These are phyloP conservation scores for Drosophila conformis DNA, from an alignment of 2,888 invertebrate species.

Conservation along the genomic window DNA sequence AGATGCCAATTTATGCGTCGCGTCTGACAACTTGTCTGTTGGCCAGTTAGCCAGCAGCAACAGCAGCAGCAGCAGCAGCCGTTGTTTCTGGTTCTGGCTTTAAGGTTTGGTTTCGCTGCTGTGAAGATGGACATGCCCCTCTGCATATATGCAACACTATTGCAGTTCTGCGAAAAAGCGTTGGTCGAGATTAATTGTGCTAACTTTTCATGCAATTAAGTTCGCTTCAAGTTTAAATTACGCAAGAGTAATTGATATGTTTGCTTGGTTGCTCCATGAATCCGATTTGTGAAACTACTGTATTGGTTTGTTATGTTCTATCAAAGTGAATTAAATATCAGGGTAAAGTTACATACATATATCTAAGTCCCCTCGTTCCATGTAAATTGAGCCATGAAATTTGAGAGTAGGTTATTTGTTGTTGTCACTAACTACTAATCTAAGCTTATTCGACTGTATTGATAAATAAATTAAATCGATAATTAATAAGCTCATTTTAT, in stretches of 20 bases:
- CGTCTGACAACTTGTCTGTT: conserved; percentile 39
- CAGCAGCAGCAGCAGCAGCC: not conserved
- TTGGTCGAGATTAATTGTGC: not conserved
- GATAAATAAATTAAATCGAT: not conserved
- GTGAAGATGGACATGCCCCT: not conserved
- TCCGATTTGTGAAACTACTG: not conserved
- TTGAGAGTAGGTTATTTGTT: not conserved
- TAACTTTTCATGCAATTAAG: not conserved
- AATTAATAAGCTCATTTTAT: not conserved
- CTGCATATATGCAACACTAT: not conserved
- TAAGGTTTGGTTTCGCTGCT: not conserved
- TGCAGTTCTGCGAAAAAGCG: conserved; percentile 2
- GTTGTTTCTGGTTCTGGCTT: not conserved
- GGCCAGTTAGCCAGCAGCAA: conserved; percentile 17
- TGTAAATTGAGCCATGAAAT: not conserved
- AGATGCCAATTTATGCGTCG: conserved; percentile 19
- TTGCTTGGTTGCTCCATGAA: not conserved
- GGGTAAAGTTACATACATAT: not conserved
- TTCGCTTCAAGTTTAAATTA: not conserved
- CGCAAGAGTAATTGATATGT: not conserved
- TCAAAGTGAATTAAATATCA: not conserved
- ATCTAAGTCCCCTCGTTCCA: not conserved
- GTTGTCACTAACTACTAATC: not conserved
- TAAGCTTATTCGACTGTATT: not conserved
- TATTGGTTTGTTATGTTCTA: not conserved